Conservation (phyloP, 2,113 vertebrate genomes). For the Porphyrio hochstetteri region DNA sequence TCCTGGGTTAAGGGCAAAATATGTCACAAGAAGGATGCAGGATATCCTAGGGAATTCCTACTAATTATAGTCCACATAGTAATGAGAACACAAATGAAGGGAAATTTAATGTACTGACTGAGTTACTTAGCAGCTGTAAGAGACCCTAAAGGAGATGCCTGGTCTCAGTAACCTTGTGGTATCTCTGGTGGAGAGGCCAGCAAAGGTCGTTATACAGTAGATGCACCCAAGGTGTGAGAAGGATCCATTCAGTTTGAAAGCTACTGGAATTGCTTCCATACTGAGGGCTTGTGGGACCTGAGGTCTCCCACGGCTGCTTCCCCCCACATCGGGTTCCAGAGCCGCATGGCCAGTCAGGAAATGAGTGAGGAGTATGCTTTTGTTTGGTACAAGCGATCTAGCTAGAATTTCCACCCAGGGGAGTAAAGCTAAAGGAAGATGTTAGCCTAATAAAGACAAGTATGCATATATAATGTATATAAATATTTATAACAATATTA, state of each 20-base stretch:
- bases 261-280: neutral
- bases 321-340: fast-evolving
- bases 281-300: neutral
- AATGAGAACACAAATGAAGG: neutral
- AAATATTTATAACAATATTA: neutral
- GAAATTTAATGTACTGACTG: neutral
- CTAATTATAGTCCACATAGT: neutral
- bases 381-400: neutral
- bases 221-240: neutral
- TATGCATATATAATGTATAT: neutral
- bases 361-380: neutral
- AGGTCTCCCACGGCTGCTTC: neutral
- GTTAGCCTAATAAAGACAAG: neutral
- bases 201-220: neutral
- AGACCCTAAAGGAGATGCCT: neutral
- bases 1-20: constrained; percentile 19
- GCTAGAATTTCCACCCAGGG: neutral
- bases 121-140: neutral
- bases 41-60: constrained; percentile 46
- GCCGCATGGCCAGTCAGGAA: fast-evolving
- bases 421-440: neutral
- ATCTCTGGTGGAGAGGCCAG: neutral
- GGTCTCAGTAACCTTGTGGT: neutral
- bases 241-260: neutral
- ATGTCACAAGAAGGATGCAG: constrained; percentile 24